These are phyloP conservation scores for Pristionchus fissidentatus DNA, from an alignment of 2,888 invertebrate genomes.

Conservation along the genomic window DNA sequence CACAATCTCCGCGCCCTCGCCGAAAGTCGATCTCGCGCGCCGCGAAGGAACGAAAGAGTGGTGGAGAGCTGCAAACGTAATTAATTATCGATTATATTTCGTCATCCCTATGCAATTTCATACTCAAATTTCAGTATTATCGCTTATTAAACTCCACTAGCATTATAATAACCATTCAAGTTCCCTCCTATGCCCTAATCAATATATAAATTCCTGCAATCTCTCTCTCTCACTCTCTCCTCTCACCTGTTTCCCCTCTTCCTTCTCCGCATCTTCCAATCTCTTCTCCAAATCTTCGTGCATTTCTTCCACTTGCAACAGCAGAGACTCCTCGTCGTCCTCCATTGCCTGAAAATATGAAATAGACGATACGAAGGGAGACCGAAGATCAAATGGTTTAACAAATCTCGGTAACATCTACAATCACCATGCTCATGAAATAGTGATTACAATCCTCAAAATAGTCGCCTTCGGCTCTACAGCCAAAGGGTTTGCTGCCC, in stretches of 20 bases:
- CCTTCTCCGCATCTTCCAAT: conserved; percentile 50
- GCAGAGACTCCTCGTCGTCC: conserved; percentile 62
- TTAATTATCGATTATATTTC: neutral
- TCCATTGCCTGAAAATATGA: conserved; percentile 61
- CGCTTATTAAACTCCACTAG: no score
- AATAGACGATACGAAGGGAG: no score
- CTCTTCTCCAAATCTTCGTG: conserved; percentile 54
- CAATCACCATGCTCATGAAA: no score
- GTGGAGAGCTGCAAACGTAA: conserved; percentile 54
- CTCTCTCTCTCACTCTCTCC: no score
- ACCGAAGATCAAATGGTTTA: conserved; percentile 10
- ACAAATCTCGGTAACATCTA: no score
- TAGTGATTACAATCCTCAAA: no score
- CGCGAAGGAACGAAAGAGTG: conserved; percentile 59
- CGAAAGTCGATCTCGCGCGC: conserved; percentile 59
- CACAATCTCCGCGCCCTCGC: conserved; percentile 59
- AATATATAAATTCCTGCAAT: neutral
- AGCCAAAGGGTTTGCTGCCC: no score
- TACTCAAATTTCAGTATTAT: neutral
- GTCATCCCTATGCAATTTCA: neutral
- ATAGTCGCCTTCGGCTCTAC: neutral
- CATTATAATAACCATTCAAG: no score
- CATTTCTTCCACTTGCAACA: conserved; percentile 64
- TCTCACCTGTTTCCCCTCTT: conserved; percentile 42
- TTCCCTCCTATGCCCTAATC: no score